Evolutionary conservation across 2,888 invertebrate species (phyloP), one percentile per base, ranked within the genome.

Genomic region (Lampropteryx suffumata): DNA sequence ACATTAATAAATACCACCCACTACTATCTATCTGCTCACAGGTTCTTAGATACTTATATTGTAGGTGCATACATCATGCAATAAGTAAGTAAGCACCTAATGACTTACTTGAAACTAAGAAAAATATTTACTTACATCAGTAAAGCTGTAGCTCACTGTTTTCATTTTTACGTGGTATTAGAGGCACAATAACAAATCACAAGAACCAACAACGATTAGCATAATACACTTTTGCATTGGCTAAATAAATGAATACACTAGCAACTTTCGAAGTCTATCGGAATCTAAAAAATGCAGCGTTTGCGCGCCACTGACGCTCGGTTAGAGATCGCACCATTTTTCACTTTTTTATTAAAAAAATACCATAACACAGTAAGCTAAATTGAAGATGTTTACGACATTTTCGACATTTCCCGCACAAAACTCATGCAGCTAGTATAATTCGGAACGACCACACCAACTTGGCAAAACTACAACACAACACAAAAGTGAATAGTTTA

Each of bases 401-500:
- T 65, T 71, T 71, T 71, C 69, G 73, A 66, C 73, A 73, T 70
- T 73, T 66, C 59, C 62, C 65, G 65, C 70, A 69, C 73, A 70
- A 70, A 71, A 76, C 69, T 70, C 73, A 73, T 62, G 71, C 62
- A 67, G 63, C 64, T 66, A 64, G 67, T 70, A 73, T 74, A 78
- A 77, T 71, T 78, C 77, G 57, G 79, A 69, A 60, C 77, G 71
- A 71, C 76, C 71, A 71, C 76, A 74, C 70, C 76, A 79, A 80
- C 79, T 83, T 81, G 79, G 81, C 83, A 76, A 79, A 82, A 81
- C 80, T 73, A 80, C 79, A 70, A 73, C 71, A 57, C 59, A 54
- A 72, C 75, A 80, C 78, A 84, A 82, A 82, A 81, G 72, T 75
- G 79, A 80, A 82, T 79, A 81, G 77, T 76, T 77, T 76, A 75